A percentile compares a stretch with the other conserved stretches of the same genome.
phyloP scores from a whole-genome alignment of 1,140 invertebrate species.

The Reticulitermes speratus region DNA sequence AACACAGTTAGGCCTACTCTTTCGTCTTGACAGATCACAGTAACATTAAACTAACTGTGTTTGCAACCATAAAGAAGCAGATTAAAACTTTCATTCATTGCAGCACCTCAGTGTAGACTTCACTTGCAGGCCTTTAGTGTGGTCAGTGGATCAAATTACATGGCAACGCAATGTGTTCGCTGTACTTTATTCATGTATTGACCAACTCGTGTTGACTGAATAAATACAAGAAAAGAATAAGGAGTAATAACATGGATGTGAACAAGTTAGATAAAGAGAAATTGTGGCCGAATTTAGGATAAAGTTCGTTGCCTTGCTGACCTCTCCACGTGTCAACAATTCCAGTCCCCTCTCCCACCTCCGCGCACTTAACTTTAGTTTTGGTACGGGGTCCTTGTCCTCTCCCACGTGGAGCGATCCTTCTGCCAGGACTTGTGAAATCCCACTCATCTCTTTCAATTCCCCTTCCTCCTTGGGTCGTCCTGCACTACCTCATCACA shows the following conservation, averaged over 20 bases:
- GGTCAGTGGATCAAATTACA: not conserved
- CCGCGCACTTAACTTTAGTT: not conserved
- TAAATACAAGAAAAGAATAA: not conserved
- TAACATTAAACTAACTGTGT: not conserved
- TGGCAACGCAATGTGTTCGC: not conserved
- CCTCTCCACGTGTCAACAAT: slow-evolving; percentile 17
- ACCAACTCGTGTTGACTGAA: not conserved
- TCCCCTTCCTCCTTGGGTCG: not conserved
- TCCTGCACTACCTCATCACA: not conserved
- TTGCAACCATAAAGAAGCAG: not conserved
- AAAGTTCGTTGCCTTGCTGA: slow-evolving; percentile 14
- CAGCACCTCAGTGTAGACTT: not conserved
- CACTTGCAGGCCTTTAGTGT: not conserved
- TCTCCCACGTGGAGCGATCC: slow-evolving; percentile 15
- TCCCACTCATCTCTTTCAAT: not conserved
- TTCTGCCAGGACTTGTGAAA: slow-evolving; percentile 1
- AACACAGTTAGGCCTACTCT: no score
- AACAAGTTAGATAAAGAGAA: not conserved
- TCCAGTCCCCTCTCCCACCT: not conserved
- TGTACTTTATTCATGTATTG: not conserved
- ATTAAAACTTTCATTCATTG: not conserved
- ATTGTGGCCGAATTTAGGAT: slow-evolving; percentile 5
- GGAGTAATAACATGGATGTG: not conserved
- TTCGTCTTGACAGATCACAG: not conserved
- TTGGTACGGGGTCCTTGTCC: slow-evolving; percentile 12